These are phyloP conservation scores for Riparia riparia DNA, from an alignment of 2,113 vertebrate species.

Conservation along the genomic window DNA sequence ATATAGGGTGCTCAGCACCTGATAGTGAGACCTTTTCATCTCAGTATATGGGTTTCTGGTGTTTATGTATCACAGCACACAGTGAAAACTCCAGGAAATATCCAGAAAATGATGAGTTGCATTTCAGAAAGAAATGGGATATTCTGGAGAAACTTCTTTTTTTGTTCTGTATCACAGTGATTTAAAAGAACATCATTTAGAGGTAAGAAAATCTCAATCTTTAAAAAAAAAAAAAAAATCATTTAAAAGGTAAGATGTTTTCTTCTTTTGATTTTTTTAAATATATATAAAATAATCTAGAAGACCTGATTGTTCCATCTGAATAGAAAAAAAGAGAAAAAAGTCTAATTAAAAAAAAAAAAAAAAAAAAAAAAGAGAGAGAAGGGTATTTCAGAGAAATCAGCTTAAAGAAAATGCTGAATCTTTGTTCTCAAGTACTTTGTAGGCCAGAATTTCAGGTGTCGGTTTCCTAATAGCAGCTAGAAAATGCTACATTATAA, in stretches of 20 bases:
- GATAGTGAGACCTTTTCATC: background rate
- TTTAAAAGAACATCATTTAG: background rate
- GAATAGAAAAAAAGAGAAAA: background rate
- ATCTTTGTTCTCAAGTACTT: background rate
- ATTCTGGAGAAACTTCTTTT: background rate
- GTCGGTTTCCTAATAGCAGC: background rate
- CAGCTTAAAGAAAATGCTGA: background rate
- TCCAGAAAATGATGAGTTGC: background rate
- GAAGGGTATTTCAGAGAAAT: background rate
- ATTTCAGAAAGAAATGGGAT: background rate
- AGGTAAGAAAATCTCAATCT: background rate
- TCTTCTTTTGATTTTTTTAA: background rate
- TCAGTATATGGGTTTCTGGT: background rate
- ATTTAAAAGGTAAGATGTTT: background rate
- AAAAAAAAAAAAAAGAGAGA: background rate
- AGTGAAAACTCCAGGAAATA: background rate
- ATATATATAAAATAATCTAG: background rate
- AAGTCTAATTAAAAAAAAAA: too few relatives aligned
- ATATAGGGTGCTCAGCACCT: background rate
- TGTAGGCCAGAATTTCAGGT: background rate
- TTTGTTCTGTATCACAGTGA: background rate
- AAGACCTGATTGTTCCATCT: background rate
- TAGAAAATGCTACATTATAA: background rate
- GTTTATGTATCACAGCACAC: rapidly evolving
- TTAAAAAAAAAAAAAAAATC: background rate